These are phyloP conservation scores for Ceramica pisi DNA, from an alignment of 2,888 invertebrate species.

Conservation along the genomic window DNA sequence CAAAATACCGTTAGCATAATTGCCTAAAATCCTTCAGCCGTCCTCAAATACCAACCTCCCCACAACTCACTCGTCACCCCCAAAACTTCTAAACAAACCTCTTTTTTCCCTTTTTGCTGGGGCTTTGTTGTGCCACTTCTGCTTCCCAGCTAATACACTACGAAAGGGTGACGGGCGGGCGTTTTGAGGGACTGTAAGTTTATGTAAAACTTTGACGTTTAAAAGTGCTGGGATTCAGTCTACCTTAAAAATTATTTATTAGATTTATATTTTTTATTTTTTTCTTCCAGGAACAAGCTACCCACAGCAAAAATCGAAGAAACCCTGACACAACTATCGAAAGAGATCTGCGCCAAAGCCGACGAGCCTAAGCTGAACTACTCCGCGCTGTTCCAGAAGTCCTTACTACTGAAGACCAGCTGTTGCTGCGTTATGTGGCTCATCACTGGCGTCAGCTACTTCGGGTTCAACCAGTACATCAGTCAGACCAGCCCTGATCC, in stretches of 20 bases:
- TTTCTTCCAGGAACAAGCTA: constrained; percentile 84
- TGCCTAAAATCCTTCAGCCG: not conserved
- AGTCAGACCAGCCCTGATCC: constrained; percentile 95
- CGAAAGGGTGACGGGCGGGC: too few species aligned
- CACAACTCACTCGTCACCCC: not conserved
- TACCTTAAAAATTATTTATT: too few species aligned
- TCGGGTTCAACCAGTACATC: constrained; percentile 96
- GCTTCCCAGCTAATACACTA: too few species aligned
- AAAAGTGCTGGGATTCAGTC: too few species aligned
- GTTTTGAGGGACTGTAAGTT: too few species aligned
- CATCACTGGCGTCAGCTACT: constrained; percentile 95
- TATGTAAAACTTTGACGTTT: too few species aligned
- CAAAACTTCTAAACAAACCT: not conserved
- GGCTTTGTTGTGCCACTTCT: too few species aligned
- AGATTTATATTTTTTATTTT: not conserved
- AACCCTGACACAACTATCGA: constrained; percentile 79
- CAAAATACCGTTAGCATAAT: not conserved
- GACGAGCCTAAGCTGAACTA: constrained; percentile 87
- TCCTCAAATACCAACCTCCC: not conserved
- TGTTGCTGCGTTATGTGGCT: constrained; percentile 94
- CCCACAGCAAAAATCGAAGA: constrained; percentile 87
- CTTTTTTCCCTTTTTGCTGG: too few species aligned
- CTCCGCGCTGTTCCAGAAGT: constrained; percentile 92
- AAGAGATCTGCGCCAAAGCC: constrained; percentile 72
- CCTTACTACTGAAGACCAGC: constrained; percentile 92